Conservation (phyloP, 2,797 vertebrate genomes). For the Epinephelus malabaricus region DNA sequence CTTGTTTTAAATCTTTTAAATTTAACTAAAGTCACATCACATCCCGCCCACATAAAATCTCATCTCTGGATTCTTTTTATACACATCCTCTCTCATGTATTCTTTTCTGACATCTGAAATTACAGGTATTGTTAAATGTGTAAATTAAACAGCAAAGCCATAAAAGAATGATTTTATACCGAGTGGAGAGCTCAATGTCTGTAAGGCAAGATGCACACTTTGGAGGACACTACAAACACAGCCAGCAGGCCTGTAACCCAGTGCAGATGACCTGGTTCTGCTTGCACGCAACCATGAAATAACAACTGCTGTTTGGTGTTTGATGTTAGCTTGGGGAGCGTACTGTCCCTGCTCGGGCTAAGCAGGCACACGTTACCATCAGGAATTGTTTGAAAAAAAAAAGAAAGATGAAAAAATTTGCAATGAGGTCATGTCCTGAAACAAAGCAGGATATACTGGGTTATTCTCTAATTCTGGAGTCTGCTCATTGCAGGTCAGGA, state of each 20-base stretch:
- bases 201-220: constrained; percentile 50
- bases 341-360: constrained; percentile 60
- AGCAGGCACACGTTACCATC: constrained; percentile 57
- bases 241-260: constrained; percentile 78
- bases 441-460: constrained; percentile 37
- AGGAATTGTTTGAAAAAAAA: constrained; percentile 46
- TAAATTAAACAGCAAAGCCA: constrained; percentile 22
- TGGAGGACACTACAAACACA: constrained; percentile 63
- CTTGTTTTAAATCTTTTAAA: constrained; percentile 7
- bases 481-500: constrained; percentile 30
- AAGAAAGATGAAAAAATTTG: constrained; percentile 9
- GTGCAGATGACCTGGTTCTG: constrained; percentile 83
- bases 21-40: constrained; percentile 7
- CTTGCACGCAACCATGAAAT: constrained; percentile 80
- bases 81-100: background rate
- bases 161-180: background rate
- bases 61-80: background rate
- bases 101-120: constrained; percentile 5
- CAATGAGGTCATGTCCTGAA: constrained; percentile 63
- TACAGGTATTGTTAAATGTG: constrained; percentile 8
- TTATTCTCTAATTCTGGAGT: constrained; percentile 33
- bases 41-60: constrained; percentile 1
- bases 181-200: constrained; percentile 21
- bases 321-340: constrained; percentile 75
- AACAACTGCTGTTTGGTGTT: constrained; percentile 79